Base-by-base conservation (phyloP, 2,888 invertebrate species). In the Craniophora ligustri region DNA sequence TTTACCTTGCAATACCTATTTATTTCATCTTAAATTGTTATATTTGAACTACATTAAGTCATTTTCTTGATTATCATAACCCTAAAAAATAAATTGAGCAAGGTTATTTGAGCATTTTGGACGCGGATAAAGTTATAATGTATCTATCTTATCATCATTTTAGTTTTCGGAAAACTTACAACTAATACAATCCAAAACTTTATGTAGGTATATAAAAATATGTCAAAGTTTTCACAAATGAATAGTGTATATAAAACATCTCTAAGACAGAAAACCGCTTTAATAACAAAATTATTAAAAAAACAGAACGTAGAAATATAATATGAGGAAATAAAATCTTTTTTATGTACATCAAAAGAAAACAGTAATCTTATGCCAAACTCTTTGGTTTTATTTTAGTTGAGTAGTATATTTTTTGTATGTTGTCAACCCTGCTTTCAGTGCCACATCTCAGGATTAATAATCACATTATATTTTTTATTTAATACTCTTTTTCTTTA, bases 401-500 rank as follows among this genome's bases (percentile, higher is more conserved):
- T 23, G 10, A 10, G 23, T 23, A 46, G 32, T 6, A 34, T 13
- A 5, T 47, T 31, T 14, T 31, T 7, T 11, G 3, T 15, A 19
- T 1, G 6, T 4, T 34, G 68, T 6, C 69, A 74, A 31, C 74
- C 75, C 75, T 70, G 35, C 54, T 67, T 64, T 71, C 73, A 65
- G 67, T 67, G 48, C 54, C 44, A 63, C 72, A 71, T 72, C 72
- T 72, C 75, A 71, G 75, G 79, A 85, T 87, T 88, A 88, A 90
- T 89, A 88, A 89, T 89, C 84, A 87, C 82, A 84, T 87, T 78
- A 84, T 72, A 77, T 78, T 80, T 80, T 79, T 81, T 78, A 35
- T 56, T 40, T 74, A 72, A 62, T 68, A 64, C 64, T 60, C 60
- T 82, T 82, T 82, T 81, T 67, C 64, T 76, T 79, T 76, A 76